Base-by-base conservation (phyloP, 2,888 invertebrate genomes). In the Clivina fossor region DNA sequence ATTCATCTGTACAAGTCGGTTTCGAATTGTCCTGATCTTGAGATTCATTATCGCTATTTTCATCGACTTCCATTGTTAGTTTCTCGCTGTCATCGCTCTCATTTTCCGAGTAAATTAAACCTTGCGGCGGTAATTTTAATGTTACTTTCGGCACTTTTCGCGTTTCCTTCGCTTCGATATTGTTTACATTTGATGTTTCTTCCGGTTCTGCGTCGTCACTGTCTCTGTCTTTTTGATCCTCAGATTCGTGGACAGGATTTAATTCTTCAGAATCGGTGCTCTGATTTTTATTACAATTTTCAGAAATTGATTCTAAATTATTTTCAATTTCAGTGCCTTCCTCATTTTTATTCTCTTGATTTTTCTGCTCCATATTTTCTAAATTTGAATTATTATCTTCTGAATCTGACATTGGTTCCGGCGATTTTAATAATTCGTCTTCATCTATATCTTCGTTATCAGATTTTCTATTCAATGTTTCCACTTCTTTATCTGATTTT, bases 121-220 rank as follows among this genome's bases (percentile, higher is more conserved):
- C 66, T 13, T 64, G 62, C 62, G 74, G 72, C 18, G 72, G 70
- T 32, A 74, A 79, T 70, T 85, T 81, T 18, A 86, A 76, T 61
- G 85, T 86, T 50, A 86, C 74, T 71, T 86, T 86, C 63, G 84
- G 86, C 61, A 84, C 83, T 72, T 80, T 81, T 30, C 74, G 64
- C 8, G 70, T 71, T 50, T 72, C 71, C 47, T 68, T 62, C 7
- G 60, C 59, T 48, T 56, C 28, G 16, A 9, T n/a, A n/a, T n/a
- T n/a, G n/a, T n/a, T 4, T 15, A 8, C 13, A 26, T 9, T 43
- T 22, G 22, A 9, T 11, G 47, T 19, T 47, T 47, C 50, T 43
- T 19, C 37, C 20, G n/a, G n/a, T n/a, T 41, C 13, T 13, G 9
- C 26, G 11, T 47, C 43, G 11, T 38, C 35, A 40, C 28, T 16